Percentiles rank a stretch among this genome's conserved stretches.
Conservation (phyloP, 2,113 vertebrate genomes). For the Cynoglossus semilaevis region DNA sequence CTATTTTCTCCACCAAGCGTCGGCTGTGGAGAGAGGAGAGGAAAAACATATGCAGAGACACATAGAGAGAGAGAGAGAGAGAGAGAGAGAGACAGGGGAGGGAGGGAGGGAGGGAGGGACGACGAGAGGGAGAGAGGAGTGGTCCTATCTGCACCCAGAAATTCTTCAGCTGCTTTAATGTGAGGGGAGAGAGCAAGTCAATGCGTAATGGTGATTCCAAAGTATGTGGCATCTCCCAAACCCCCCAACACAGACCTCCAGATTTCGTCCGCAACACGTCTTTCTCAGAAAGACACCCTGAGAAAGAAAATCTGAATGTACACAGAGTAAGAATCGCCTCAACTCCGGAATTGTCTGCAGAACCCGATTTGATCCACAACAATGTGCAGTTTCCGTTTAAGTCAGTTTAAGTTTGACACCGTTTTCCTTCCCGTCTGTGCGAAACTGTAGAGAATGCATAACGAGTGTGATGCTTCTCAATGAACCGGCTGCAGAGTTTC, state of each 20-base stretch:
- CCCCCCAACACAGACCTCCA: not conserved
- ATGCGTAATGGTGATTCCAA: conserved; percentile 51
- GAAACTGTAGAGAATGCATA: not conserved
- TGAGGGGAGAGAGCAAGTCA: conserved; percentile 47
- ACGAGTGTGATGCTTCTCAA: not conserved
- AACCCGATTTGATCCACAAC: too few species aligned
- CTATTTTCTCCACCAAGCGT: conserved; percentile 49
- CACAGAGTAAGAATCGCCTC: too few species aligned
- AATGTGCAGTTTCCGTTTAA: too few species aligned
- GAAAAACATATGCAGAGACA: conserved; percentile 52
- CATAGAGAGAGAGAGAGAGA: too few species aligned
- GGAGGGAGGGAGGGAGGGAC: conserved; percentile 13
- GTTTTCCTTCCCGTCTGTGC: not conserved
- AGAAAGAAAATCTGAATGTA: too few species aligned
- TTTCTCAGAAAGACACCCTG: too few species aligned
- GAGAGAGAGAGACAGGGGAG: too few species aligned
- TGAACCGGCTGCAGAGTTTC: not conserved
- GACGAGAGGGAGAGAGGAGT: conserved; percentile 54
- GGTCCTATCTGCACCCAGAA: conserved; percentile 69
- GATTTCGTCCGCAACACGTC: not conserved
- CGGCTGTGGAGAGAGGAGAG: conserved; percentile 59
- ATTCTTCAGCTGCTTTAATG: conserved; percentile 62
- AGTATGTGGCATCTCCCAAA: conserved; percentile 49
- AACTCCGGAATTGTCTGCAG: too few species aligned
- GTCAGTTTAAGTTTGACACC: conserved; percentile 15